phyloP scores from a whole-genome alignment of 2,113 vertebrate genomes.

The Anser cygnoides region DNA sequence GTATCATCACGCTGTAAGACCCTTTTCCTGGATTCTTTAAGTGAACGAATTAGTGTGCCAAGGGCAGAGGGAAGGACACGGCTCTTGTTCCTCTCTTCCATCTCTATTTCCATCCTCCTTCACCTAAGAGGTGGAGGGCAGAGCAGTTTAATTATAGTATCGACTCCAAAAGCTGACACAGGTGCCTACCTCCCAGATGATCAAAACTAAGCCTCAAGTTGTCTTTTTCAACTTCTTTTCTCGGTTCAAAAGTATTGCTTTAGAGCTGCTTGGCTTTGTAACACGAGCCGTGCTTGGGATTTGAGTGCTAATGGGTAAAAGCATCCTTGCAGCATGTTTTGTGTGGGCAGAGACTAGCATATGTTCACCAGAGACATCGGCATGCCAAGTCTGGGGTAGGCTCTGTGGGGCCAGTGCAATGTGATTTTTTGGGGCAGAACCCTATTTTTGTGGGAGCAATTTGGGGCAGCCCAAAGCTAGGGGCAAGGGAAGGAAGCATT shows the following conservation, averaged over 20 bases:
- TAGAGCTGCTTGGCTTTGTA: background rate
- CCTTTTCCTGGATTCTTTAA: background rate
- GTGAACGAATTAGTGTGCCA: fast-evolving
- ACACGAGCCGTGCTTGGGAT: background rate
- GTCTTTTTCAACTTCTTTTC: background rate
- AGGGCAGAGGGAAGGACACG: background rate
- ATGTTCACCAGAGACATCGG: fast-evolving
- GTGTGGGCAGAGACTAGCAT: background rate
- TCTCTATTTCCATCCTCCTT: background rate
- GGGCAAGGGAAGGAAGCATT: background rate
- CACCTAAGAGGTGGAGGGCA: background rate
- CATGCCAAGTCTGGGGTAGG: background rate
- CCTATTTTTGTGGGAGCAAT: background rate
- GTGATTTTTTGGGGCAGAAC: background rate
- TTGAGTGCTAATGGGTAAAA: background rate
- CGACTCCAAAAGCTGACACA: background rate
- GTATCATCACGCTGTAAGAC: background rate
- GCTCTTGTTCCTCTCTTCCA: background rate
- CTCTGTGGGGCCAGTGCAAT: fast-evolving
- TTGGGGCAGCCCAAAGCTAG: background rate
- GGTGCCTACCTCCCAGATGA: background rate
- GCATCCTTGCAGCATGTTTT: background rate
- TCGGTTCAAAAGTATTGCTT: background rate
- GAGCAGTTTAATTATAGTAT: background rate
- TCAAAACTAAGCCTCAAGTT: background rate